phyloP scores from a whole-genome alignment of 30 jellyfish, hydroid and myxozoan genomes.

The Cassiopea xamachana region DNA sequence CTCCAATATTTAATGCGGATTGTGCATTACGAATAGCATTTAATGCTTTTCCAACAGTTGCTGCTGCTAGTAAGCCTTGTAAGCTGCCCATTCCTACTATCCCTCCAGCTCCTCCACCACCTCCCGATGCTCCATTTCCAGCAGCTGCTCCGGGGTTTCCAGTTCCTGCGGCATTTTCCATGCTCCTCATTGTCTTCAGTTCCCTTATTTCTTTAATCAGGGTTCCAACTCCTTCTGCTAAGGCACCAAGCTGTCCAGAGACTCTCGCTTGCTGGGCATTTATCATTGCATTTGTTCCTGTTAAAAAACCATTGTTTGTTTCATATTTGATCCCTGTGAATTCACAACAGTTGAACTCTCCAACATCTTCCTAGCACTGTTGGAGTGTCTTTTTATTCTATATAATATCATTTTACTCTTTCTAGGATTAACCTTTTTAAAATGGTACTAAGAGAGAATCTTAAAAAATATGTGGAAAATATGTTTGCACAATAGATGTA shows the following conservation, averaged over 20 bases:
- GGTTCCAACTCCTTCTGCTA: constrained; percentile 94
- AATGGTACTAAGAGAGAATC: no score
- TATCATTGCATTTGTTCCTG: constrained; percentile 73
- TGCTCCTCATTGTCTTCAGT: constrained; percentile 65
- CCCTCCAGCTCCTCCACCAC: constrained; percentile 69
- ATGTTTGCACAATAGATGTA: no score
- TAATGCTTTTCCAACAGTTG: constrained; percentile 76
- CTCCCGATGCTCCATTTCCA: constrained; percentile 61
- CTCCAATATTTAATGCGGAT: constrained; percentile 77
- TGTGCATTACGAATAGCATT: constrained; percentile 81
- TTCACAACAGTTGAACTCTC: no score
- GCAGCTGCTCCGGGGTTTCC: constrained; percentile 44
- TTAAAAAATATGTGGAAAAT: no score
- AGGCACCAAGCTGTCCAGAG: constrained; percentile 94
- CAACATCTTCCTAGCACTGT: no score
- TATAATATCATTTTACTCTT: no score
- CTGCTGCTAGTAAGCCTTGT: constrained; percentile 76
- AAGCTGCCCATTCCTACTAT: constrained; percentile 56
- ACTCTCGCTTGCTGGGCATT: constrained; percentile 83
- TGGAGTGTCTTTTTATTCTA: no score
- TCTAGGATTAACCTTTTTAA: no score
- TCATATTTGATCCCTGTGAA: no score
- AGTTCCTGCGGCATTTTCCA: constrained; percentile 58
- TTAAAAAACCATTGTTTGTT: background rate
- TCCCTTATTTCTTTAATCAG: constrained; percentile 93